These are phyloP conservation scores for Pachypsylla venusta DNA, from an alignment of 1,140 invertebrate genomes.

Conservation along the genomic window DNA sequence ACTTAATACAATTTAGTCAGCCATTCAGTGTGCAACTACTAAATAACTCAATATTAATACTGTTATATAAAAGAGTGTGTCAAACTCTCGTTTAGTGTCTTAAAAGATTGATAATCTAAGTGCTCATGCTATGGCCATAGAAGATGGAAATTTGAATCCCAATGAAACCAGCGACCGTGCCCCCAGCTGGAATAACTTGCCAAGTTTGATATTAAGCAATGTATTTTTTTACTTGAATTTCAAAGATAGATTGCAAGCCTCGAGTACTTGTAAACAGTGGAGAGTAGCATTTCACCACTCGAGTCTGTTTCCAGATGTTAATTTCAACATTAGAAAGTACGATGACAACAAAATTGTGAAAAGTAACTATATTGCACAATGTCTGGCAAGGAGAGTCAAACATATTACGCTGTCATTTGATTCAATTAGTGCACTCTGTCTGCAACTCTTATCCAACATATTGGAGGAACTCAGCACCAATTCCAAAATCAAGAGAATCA, in stretches of 20 bases:
- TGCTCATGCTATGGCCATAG: background rate
- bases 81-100: too few relatives aligned
- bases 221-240: background rate
- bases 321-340: constrained; percentile 14
- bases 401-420: constrained; percentile 29
- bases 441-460: constrained; percentile 27
- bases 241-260: constrained; percentile 38
- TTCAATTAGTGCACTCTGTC: constrained; percentile 30
- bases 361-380: constrained; percentile 31
- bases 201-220: background rate
- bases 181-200: background rate
- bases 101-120: too few relatives aligned
- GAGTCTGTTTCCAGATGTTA: constrained; percentile 35
- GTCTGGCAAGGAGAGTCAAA: constrained; percentile 30
- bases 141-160: background rate
- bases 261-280: constrained; percentile 44
- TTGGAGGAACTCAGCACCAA: constrained; percentile 20
- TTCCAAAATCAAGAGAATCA: constrained; percentile 29
- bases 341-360: background rate
- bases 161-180: background rate
- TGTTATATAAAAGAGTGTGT: too few relatives aligned
- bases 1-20: too few relatives aligned
- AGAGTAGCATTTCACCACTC: constrained; percentile 42
- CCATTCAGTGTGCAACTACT: too few relatives aligned
- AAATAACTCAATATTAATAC: too few relatives aligned